These are phyloP conservation scores for Alca torda DNA, from an alignment of 2,797 vertebrate genomes.

Conservation along the genomic window DNA sequence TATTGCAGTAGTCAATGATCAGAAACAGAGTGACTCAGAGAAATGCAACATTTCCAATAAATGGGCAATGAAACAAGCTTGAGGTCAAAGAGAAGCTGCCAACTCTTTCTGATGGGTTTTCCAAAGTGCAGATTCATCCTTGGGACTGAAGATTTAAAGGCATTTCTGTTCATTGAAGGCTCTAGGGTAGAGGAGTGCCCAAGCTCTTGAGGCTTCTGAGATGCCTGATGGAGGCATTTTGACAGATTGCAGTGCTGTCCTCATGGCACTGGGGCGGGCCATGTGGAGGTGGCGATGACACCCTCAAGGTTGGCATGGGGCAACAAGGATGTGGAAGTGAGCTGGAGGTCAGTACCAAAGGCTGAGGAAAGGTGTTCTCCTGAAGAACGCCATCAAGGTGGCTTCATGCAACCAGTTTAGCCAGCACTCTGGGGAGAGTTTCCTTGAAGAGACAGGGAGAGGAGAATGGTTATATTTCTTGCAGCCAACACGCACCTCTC, in stretches of 20 bases:
- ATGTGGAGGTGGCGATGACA: background rate
- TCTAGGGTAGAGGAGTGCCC: background rate
- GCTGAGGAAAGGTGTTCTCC: background rate
- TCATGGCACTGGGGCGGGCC: background rate
- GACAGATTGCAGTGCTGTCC: background rate
- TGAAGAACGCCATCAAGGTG: background rate
- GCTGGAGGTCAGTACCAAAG: background rate
- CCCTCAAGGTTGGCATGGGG: background rate
- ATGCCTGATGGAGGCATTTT: background rate
- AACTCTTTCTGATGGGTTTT: background rate
- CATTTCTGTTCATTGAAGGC: background rate
- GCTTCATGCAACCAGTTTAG: background rate
- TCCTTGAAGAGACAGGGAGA: background rate
- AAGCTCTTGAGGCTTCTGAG: background rate
- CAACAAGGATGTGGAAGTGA: fast-evolving
- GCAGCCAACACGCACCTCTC: background rate
- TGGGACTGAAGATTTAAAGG: background rate
- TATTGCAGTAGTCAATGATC: background rate
- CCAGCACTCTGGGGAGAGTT: background rate
- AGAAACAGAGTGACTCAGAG: background rate
- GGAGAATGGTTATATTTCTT: background rate
- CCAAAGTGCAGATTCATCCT: background rate
- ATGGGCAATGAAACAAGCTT: background rate
- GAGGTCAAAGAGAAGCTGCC: background rate
- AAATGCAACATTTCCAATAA: slow-evolving; percentile 12